These are phyloP conservation scores for Vidua chalybeata DNA, from an alignment of 2,113 vertebrate species.

Conservation along the genomic window DNA sequence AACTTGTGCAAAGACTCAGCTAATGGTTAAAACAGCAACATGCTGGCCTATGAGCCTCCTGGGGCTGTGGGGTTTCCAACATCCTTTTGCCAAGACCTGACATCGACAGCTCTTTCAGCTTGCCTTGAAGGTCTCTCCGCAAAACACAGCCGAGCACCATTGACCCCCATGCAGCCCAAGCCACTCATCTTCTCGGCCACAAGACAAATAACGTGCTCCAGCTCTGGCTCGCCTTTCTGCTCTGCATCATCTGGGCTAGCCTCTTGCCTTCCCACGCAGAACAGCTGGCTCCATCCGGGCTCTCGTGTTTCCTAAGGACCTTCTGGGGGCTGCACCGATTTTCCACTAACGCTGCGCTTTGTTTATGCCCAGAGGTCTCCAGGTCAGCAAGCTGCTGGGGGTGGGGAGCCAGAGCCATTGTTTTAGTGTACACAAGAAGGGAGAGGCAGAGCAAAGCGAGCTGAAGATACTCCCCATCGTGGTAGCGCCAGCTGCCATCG, in stretches of 20 bases:
- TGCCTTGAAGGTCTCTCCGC: background rate
- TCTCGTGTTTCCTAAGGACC: background rate
- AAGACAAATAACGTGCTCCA: background rate
- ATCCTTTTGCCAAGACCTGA: background rate
- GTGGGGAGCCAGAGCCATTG: background rate
- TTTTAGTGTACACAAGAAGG: background rate
- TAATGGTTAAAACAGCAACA: background rate
- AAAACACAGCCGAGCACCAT: fast-evolving
- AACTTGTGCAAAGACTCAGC: background rate
- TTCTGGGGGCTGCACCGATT: background rate
- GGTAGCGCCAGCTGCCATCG: background rate
- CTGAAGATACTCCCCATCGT: background rate
- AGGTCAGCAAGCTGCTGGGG: background rate
- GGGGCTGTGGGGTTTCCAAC: background rate
- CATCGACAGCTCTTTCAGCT: background rate
- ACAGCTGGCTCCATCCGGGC: conserved; percentile 7
- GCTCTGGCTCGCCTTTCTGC: background rate
- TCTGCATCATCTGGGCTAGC: background rate
- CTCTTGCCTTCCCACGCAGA: background rate
- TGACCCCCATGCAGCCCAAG: background rate
- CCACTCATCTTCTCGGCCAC: background rate
- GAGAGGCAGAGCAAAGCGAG: background rate
- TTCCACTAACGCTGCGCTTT: background rate
- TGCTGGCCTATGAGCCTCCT: background rate
- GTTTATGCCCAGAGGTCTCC: conserved; percentile 35